These are phyloP conservation scores for Metellina segmentata DNA, from an alignment of 2,888 invertebrate species.

Conservation along the genomic window DNA sequence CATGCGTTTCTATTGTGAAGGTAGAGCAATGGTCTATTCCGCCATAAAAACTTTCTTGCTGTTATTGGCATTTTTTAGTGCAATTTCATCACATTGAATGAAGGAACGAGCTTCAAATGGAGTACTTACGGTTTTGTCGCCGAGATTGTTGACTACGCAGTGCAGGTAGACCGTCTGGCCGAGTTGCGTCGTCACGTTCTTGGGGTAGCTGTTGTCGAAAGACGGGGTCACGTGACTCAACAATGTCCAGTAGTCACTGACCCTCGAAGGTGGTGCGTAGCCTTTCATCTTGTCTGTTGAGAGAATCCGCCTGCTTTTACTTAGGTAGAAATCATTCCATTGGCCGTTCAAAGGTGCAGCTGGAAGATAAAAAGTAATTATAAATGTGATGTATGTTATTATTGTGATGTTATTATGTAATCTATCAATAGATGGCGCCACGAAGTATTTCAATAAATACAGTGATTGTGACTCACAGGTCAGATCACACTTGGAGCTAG, in stretches of 20 bases:
- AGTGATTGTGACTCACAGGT: too few relatives aligned
- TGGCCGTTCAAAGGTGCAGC: slow-evolving; percentile 16
- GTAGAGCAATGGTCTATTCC: too few relatives aligned
- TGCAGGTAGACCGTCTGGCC: slow-evolving; percentile 78
- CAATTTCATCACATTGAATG: too few relatives aligned
- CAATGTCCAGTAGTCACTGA: slow-evolving; percentile 75
- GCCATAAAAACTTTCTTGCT: too few relatives aligned
- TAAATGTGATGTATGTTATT: not conserved
- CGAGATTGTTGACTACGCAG: slow-evolving; percentile 78
- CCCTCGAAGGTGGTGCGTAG: slow-evolving; percentile 60
- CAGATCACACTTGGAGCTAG: too few relatives aligned
- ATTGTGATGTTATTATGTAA: too few relatives aligned
- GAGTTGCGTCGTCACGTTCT: slow-evolving; percentile 78
- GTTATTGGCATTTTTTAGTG: too few relatives aligned
- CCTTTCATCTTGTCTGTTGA: slow-evolving; percentile 68
- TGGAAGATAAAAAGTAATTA: slow-evolving; percentile 2
- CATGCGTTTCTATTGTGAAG: too few relatives aligned
- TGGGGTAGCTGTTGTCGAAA: slow-evolving; percentile 72
- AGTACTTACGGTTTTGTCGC: slow-evolving; percentile 79
- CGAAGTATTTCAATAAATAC: too few relatives aligned
- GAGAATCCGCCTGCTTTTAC: slow-evolving; percentile 37
- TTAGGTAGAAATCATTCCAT: not conserved
- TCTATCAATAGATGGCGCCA: too few relatives aligned
- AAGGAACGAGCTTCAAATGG: not conserved
- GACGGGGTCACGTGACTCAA: slow-evolving; percentile 72